Conservation (phyloP, 2,888 invertebrate species). For the Pachliopta kotzebuea region DNA sequence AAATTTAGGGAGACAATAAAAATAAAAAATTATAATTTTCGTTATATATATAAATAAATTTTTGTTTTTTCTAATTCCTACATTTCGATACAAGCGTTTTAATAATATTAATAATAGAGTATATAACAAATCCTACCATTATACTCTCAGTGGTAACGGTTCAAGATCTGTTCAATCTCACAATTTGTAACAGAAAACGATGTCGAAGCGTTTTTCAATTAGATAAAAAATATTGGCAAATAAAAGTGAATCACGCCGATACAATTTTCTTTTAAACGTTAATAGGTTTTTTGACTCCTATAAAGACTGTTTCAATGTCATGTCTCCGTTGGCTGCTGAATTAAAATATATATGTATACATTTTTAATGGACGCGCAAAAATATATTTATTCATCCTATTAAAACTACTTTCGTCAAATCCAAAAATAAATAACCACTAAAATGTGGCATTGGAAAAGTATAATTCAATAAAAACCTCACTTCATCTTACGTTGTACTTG, state of each 20-base stretch:
- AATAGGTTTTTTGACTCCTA: slow-evolving; percentile 71
- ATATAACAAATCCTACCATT: too few species aligned
- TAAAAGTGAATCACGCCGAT: slow-evolving; percentile 33
- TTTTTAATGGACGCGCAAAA: slow-evolving; percentile 26
- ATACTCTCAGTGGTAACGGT: not conserved
- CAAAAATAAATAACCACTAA: slow-evolving; percentile 23
- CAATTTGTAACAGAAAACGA: not conserved
- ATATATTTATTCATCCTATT: slow-evolving; percentile 14
- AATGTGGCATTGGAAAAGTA: slow-evolving; percentile 18
- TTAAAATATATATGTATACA: slow-evolving; percentile 19
- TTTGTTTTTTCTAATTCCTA: too few species aligned
- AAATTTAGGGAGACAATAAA: too few species aligned
- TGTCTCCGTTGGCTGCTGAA: slow-evolving; percentile 9
- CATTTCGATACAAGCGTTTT: too few species aligned
- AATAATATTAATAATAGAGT: too few species aligned
- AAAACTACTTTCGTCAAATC: slow-evolving; percentile 14
- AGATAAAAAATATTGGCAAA: slow-evolving; percentile 28
- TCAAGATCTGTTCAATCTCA: not conserved
- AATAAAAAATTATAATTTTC: too few species aligned
- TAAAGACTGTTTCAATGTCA: slow-evolving; percentile 60
- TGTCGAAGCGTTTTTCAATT: slow-evolving; percentile 13
- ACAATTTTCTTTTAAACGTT: slow-evolving; percentile 49
- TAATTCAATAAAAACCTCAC: slow-evolving; percentile 10
- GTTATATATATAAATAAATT: too few species aligned
- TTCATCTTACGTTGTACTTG: slow-evolving; percentile 7